phyloP scores from a whole-genome alignment of 1,140 invertebrate species.

The Zaprionus inermis region DNA sequence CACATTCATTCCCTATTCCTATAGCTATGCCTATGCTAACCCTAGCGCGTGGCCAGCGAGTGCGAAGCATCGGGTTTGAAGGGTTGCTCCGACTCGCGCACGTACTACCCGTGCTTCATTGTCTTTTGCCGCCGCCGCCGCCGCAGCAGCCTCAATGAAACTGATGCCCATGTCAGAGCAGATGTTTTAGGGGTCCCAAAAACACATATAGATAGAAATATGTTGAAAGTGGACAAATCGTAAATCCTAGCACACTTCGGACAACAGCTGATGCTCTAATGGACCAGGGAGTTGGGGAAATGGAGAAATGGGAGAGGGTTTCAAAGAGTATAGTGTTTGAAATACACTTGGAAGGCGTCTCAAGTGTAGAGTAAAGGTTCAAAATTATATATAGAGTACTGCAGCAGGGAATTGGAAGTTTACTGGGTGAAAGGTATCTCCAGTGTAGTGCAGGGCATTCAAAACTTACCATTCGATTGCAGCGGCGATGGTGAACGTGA shows the following conservation, averaged over 20 bases:
- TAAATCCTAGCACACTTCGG: slow-evolving; percentile 70
- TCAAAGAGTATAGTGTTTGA: background rate
- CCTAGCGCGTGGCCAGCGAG: slow-evolving; percentile 69
- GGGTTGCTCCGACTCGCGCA: slow-evolving; percentile 55
- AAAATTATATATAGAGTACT: too few species aligned
- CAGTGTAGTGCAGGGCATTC: background rate
- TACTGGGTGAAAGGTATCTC: too few species aligned
- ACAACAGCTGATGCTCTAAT: slow-evolving; percentile 75
- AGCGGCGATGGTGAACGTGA: slow-evolving; percentile 81
- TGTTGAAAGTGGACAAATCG: slow-evolving; percentile 74
- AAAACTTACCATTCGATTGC: slow-evolving; percentile 82
- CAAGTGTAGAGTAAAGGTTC: background rate
- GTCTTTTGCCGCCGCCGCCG: too few species aligned
- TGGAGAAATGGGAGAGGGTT: background rate
- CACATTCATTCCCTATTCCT: slow-evolving; percentile 22
- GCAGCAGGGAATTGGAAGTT: too few species aligned
- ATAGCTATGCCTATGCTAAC: slow-evolving; percentile 9
- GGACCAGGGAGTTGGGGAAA: background rate
- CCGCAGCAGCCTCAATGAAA: slow-evolving; percentile 45
- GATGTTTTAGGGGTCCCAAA: slow-evolving; percentile 58
- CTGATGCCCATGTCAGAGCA: slow-evolving; percentile 66
- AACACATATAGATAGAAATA: background rate
- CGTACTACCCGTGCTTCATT: background rate
- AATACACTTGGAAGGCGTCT: background rate
- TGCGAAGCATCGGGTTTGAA: slow-evolving; percentile 30